Conservation (phyloP, 2,888 invertebrate genomes). For the Gymnosoma rotundatum region DNA sequence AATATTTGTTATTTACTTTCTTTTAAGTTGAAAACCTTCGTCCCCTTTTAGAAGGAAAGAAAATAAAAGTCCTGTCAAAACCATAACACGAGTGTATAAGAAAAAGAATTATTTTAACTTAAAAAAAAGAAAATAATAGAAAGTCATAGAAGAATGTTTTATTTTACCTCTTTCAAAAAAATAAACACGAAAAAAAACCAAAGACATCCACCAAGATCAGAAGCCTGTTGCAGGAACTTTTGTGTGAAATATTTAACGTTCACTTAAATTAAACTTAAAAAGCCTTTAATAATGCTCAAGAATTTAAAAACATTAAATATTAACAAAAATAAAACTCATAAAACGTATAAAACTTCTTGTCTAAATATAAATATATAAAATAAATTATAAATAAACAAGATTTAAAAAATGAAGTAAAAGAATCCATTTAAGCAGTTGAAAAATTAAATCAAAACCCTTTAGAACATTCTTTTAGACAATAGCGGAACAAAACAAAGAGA, state of each 20-base stretch:
- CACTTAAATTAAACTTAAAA: not conserved
- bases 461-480: too few relatives aligned
- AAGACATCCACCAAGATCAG: constrained; percentile 63
- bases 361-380: too few relatives aligned
- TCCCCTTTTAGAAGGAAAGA: not conserved
- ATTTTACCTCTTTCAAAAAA: too few relatives aligned
- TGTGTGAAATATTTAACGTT: not conserved
- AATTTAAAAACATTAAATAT: not conserved
- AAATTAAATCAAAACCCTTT: too few relatives aligned
- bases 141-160: too few relatives aligned
- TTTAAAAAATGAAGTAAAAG: too few relatives aligned
- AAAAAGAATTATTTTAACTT: not conserved
- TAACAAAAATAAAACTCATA: not conserved
- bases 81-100: constrained; percentile 16
- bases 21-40: not conserved
- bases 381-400: too few relatives aligned
- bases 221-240: constrained; percentile 44
- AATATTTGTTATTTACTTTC: not conserved
- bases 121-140: too few relatives aligned
- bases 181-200: not conserved
- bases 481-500: too few relatives aligned
- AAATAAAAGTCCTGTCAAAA: too few relatives aligned
- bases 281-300: constrained; percentile 12
- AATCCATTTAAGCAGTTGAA: too few relatives aligned
- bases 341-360: too few relatives aligned